Conservation (phyloP, 92 coral and sea anemone genomes). For the Anthopleura xanthogrammica region DNA sequence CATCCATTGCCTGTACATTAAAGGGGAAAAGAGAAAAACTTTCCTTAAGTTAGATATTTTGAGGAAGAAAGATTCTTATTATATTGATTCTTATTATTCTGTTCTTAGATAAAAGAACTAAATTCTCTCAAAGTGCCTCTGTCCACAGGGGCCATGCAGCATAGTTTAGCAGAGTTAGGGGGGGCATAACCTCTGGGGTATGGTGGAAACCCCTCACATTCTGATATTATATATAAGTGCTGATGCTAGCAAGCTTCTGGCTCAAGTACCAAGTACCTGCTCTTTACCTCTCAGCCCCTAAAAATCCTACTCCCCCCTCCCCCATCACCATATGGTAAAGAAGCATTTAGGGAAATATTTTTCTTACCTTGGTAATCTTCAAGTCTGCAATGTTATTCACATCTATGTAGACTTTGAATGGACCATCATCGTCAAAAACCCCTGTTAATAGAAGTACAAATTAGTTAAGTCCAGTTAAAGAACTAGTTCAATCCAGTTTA, state of each 20-base stretch:
- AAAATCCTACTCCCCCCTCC: not conserved
- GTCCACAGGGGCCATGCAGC: too few species aligned
- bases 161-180: too few species aligned
- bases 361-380: conserved; percentile 10
- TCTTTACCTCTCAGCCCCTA: not conserved
- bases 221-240: too few species aligned
- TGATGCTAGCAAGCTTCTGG: too few species aligned
- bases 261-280: not conserved
- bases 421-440: conserved; percentile 70
- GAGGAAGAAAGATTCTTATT: not conserved
- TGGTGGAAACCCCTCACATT: too few species aligned
- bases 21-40: too few species aligned
- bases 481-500: too few species aligned
- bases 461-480: too few species aligned
- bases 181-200: too few species aligned
- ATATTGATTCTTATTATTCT: too few species aligned
- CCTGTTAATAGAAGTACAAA: conserved; percentile 35
- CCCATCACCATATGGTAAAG: not conserved
- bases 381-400: conserved; percentile 61
- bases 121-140: too few species aligned
- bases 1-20: conserved; percentile 27
- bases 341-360: not conserved
- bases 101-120: too few species aligned
- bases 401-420: conserved; percentile 62
- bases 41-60: not conserved